Percentiles rank a stretch among this genome's conserved stretches.
These are phyloP conservation scores for Glomeris marginata DNA, from an alignment of 2,888 invertebrate genomes.

Conservation along the genomic window DNA sequence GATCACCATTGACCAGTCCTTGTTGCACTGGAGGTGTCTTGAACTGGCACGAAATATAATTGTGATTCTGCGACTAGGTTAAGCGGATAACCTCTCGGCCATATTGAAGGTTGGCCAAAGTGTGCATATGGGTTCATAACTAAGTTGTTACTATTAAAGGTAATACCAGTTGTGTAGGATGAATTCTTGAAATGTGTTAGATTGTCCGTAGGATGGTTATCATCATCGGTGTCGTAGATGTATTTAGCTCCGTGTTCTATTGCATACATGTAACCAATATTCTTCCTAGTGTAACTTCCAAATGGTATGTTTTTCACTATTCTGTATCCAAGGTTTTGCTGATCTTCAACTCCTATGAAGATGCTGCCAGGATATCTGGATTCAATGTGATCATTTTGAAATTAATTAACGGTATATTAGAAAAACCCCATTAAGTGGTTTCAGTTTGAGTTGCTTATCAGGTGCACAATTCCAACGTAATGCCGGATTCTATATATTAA, in stretches of 20 bases:
- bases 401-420: too few species aligned
- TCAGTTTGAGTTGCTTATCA: too few species aligned
- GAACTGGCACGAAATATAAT: slow-evolving; percentile 5
- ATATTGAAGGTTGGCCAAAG: slow-evolving; percentile 10
- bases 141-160: too few species aligned
- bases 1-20: slow-evolving; percentile 5
- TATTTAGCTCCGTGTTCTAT: slow-evolving; percentile 12
- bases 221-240: slow-evolving; percentile 15
- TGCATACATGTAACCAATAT: slow-evolving; percentile 14
- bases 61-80: neutral
- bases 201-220: slow-evolving; percentile 8
- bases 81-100: slow-evolving; percentile 10
- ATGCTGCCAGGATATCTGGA: slow-evolving; percentile 7
- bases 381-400: too few species aligned
- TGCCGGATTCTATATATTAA: too few species aligned
- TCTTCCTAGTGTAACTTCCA: slow-evolving; percentile 14
- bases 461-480: too few species aligned
- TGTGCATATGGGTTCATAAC: slow-evolving; percentile 11
- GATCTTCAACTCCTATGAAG: slow-evolving; percentile 3
- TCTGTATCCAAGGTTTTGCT: slow-evolving; percentile 4
- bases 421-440: too few species aligned
- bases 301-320: slow-evolving; percentile 5
- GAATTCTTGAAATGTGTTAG: neutral
- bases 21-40: slow-evolving; percentile 9
- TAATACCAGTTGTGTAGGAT: too few species aligned